Conservation (phyloP, 2,888 invertebrate genomes). For the Acleris laterana region DNA sequence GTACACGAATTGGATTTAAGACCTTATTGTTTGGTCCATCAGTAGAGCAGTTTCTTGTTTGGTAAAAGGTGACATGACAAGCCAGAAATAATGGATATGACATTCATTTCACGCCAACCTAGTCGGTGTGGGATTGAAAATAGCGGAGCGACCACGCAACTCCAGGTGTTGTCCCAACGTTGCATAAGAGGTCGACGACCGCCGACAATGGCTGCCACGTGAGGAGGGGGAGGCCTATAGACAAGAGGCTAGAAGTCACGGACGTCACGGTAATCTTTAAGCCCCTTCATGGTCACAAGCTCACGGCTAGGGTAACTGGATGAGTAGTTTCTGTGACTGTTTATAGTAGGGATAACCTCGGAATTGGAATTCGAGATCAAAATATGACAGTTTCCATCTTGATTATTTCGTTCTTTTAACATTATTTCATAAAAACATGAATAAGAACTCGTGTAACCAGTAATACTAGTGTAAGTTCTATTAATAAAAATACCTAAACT, state of each 20-base stretch:
- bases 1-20: too few species aligned
- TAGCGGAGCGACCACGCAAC: conserved; percentile 50
- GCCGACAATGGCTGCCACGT: conserved; percentile 55
- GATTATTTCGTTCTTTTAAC: too few species aligned
- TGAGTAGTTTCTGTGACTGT: conserved; percentile 14
- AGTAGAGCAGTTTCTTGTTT: conserved; percentile 9
- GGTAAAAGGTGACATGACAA: conserved; percentile 13
- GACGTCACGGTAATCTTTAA: conserved; percentile 40
- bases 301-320: conserved; percentile 33
- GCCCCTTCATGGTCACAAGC: conserved; percentile 41
- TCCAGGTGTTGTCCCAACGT: conserved; percentile 63
- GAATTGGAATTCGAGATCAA: too few species aligned
- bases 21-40: too few species aligned
- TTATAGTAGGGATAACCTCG: too few species aligned
- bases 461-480: too few species aligned
- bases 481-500: too few species aligned
- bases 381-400: too few species aligned
- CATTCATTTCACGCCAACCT: conserved; percentile 42
- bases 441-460: too few species aligned
- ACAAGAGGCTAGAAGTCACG: conserved; percentile 52
- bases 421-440: too few species aligned
- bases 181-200: conserved; percentile 72
- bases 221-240: conserved; percentile 51
- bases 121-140: conserved; percentile 28
- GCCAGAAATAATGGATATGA: conserved; percentile 36